These are phyloP conservation scores for Calliopum simillimum DNA, from an alignment of 2,888 invertebrate species.

Conservation along the genomic window DNA sequence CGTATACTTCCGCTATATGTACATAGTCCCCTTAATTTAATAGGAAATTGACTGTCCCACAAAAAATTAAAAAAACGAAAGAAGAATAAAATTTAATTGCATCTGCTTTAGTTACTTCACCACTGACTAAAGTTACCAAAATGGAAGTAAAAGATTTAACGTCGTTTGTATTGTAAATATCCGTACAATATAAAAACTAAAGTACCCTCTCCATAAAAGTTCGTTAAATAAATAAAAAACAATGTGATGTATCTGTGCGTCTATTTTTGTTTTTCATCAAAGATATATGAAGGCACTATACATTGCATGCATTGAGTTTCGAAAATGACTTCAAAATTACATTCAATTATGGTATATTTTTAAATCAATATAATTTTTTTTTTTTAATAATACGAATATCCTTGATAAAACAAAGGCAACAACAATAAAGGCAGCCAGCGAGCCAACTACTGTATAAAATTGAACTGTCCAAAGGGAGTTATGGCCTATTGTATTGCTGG, in stretches of 20 bases:
- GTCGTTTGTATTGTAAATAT: too few relatives aligned
- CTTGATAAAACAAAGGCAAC: not conserved
- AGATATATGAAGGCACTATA: not conserved
- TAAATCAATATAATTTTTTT: not conserved
- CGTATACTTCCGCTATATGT: too few relatives aligned
- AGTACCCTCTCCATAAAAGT: too few relatives aligned
- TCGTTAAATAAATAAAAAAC: not conserved
- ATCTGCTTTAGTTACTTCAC: too few relatives aligned
- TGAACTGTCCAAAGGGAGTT: not conserved
- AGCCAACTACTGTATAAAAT: not conserved
- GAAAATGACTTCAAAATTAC: not conserved
- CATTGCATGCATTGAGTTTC: not conserved
- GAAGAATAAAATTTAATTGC: too few relatives aligned
- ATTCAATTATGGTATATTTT: conserved; percentile 2
- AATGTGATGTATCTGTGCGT: not conserved
- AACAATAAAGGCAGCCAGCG: not conserved
- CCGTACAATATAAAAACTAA: too few relatives aligned
- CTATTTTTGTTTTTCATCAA: not conserved
- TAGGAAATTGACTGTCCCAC: too few relatives aligned
- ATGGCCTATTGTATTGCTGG: not conserved
- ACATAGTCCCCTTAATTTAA: too few relatives aligned
- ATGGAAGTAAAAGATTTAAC: too few relatives aligned
- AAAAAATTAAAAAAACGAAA: too few relatives aligned
- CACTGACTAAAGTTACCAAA: too few relatives aligned
- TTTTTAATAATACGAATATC: not conserved